Conservation (phyloP, 2,113 vertebrate genomes). For the Psophia crepitans region DNA sequence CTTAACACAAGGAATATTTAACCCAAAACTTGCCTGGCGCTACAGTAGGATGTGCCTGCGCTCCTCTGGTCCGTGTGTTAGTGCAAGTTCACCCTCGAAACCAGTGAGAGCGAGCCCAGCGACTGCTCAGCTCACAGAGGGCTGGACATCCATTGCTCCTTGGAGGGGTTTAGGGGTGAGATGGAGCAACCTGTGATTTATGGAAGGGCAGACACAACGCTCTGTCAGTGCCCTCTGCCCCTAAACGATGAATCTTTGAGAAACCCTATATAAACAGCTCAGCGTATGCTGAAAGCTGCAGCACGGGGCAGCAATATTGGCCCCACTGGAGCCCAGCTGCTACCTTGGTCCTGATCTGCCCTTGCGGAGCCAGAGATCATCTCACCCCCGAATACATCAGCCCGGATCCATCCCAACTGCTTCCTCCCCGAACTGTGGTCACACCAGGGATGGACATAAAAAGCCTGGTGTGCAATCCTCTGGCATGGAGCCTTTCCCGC, state of each 20-base stretch:
- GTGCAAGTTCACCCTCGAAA: not conserved
- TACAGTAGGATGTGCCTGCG: accelerated
- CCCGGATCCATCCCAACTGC: not conserved
- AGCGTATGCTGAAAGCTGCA: accelerated
- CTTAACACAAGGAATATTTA: not conserved
- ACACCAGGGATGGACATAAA: conserved; percentile 2
- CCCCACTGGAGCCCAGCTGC: not conserved
- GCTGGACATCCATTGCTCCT: accelerated
- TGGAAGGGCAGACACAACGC: not conserved
- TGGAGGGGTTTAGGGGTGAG: not conserved
- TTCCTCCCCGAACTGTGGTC: not conserved
- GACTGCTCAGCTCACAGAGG: not conserved
- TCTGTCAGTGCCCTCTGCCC: not conserved
- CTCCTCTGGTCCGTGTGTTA: not conserved
- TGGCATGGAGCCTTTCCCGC: not conserved
- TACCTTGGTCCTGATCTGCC: not conserved
- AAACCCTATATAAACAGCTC: not conserved
- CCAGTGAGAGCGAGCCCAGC: not conserved
- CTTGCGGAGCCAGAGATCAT: not conserved
- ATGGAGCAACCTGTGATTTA: not conserved
- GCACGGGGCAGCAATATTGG: not conserved
- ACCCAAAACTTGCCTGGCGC: not conserved
- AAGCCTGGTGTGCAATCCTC: not conserved
- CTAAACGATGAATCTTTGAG: not conserved
- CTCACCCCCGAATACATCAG: not conserved